Evolutionary conservation across 2,797 vertebrate species (phyloP), one percentile per base, ranked within the genome.

Genomic region (Peromyscus nudipes): DNA sequence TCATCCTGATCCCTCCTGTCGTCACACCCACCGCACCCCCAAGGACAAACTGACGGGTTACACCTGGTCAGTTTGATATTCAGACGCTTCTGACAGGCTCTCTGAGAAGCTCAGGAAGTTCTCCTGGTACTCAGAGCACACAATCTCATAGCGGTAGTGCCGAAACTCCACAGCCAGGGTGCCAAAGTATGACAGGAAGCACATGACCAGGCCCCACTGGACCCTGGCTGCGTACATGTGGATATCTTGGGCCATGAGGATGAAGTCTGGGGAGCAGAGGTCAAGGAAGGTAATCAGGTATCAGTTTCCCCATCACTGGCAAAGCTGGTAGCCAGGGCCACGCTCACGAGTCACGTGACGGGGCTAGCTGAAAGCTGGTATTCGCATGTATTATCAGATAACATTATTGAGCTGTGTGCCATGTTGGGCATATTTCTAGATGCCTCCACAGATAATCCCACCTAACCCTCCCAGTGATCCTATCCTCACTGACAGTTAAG

Each of bases 131-230:
- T 99, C 99, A 0, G 98, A 99, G 96, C 99, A 99, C 94, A 99
- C 76, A 0, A 99, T 98, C 98, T 99, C 97, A 1, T 99, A 99
- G 97, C 98, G 98, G 98, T 98, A 99, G 98, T 99, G 99, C 91
- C 99, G 99, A 97, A 99, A 99, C 96, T 99, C 99, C 43, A 99
- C 98, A 4, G 99, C 99, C 4, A 99, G 99, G 1, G 99, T 99
- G 96, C 99, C 97, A 0, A 99, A 98, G 98, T 99, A 99, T 43
- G 97, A 95, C 96, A 99, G 98, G 97, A 99, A 99, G 97, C 99
- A 99, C 99, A 99, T 99, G 95, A 99, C 99, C 82, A 99, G 98
- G 2, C 99, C 99, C 99, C 99, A 99, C 98, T 99, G 99, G 40
- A 99, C 98, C 87, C 98, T 98, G 37, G 99, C 99, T 0, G 99